Evolutionary conservation across 1,140 invertebrate species (phyloP), one percentile per base, ranked within the genome.

Genomic region (Nixonia krombeini): DNA sequence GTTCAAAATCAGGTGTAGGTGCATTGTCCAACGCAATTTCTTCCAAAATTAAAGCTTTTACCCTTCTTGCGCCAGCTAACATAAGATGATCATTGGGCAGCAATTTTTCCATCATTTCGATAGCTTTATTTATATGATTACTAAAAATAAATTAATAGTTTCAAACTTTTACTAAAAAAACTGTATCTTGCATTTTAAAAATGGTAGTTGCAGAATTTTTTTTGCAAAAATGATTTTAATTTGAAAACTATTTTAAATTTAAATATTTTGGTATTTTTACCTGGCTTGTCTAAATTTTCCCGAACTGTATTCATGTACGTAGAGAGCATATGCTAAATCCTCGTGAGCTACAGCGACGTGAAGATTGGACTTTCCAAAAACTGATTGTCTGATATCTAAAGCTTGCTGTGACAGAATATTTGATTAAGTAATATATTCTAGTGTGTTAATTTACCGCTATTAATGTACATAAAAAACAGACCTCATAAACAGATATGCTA

Each of bases 21-120:
- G 87, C 86, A 50, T 88, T 91, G 81, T 96, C 94, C 25, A 97
- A 87, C 0, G 95, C 95, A 51, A 97, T 95, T 86, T 98, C 95
- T 85, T 97, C 95, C 4, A 97, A 80, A 40, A 98, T 94, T 31
- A 98, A 84, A 0, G 95, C 95, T 85, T 96, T 95, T 0, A 97
- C 93, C 63, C 95, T 88, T 79, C 95, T 95, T 1, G 94, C 93
- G 28, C 94, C 95, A 0, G 94, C 93, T 38, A 96, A 81, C 81
- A 96, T 89, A 9, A 97, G 82, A 80, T 97, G 94, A 74, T 96
- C 90, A 12, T 86, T 80, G 0, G 93, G 93, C 51, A 97, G 86
- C 40, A 96, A 85, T 67, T 90, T 87, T 69, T 90, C 88, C 85
- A 96, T 91, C 35, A 95, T 94, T 8, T 87, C 84, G 53, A 96